Evolutionary conservation across 2,888 invertebrate species (phyloP).

Genomic region (Drosophila koepferae): DNA sequence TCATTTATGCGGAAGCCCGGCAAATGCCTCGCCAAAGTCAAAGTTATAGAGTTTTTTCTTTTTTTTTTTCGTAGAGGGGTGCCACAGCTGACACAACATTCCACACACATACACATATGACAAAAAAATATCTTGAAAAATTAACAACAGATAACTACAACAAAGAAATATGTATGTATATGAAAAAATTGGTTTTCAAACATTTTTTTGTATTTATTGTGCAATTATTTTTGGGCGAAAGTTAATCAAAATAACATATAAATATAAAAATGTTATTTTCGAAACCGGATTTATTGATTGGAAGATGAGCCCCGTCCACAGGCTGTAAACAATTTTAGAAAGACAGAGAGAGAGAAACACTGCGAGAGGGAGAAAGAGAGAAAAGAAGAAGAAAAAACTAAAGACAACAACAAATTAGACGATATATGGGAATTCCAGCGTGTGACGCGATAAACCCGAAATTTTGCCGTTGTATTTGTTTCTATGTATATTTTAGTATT

Average conservation of each 20-base stretch:
- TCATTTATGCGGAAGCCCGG: conserved; percentile 50
- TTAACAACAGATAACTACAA: conserved; percentile 11
- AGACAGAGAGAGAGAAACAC: conserved; percentile 34
- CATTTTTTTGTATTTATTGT: conserved; percentile 67
- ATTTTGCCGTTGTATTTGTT: conserved; percentile 28
- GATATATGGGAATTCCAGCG: conserved; percentile 80
- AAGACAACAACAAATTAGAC: conserved; percentile 73
- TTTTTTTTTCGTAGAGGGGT: conserved; percentile 7
- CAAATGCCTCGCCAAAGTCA: conserved; percentile 40
- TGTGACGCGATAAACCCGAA: conserved; percentile 77
- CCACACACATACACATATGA: conserved; percentile 18
- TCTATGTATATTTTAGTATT: conserved; percentile 19
- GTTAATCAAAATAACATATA: conserved; percentile 73
- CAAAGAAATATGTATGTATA: not conserved
- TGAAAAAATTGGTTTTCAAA: conserved; percentile 38
- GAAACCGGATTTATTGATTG: conserved; percentile 80
- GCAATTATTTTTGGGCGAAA: conserved; percentile 78
- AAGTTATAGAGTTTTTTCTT: conserved; percentile 15
- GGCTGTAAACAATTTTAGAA: conserved; percentile 76
- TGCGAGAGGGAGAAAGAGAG: not conserved
- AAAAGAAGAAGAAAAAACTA: conserved; percentile 12
- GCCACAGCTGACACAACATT: conserved; percentile 37
- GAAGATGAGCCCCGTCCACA: conserved; percentile 63
- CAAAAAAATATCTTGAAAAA: conserved; percentile 16
- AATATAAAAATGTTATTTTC: conserved; percentile 49